Base-by-base conservation (phyloP, 2,797 vertebrate genomes). In the Oreortyx pictus region DNA sequence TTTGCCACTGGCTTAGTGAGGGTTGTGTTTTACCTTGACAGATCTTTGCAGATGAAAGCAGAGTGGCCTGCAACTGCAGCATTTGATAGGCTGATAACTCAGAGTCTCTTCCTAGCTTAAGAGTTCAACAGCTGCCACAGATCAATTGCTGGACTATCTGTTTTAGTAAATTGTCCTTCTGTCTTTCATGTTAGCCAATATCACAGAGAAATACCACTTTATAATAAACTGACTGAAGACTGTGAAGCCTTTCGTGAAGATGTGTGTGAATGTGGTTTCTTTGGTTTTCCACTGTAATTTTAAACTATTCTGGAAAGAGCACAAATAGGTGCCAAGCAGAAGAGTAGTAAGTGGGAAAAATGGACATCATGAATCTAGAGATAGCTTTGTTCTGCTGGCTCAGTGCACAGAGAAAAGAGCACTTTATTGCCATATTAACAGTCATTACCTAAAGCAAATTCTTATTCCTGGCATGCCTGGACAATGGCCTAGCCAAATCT, bases 101-200 rank as follows among this genome's bases (percentile, higher is more conserved):
- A 70, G 43, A 81, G n/a, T 56, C 15, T 89, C 77, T 79, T 86
- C 56, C 52, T 86, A 77, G 27, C 31, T 92, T 86, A 56, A 35
- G 24, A 76, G 31, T 73, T 89, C 62, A 96, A 66, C 65, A 89
- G 78, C 72, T 94, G 61, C 52, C 50, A 52, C 80, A 86, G 82
- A 86, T 92, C 61, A 89, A 44, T 50, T 82, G 61, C 75, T 92
- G 83, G 43, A 64, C 80, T 89, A 31, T 86, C 89, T 94, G 37
- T 85, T 95, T 93, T 89, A 76, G 71, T 71, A 88, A 93, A 83
- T 73, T 79, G 56, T 24, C 39, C 46, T 91, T 91, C 82, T 84
- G 74, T 82, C 86, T 94, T 60, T 86, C 43, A 11, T 78, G 39
- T 78, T 80, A 76, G 43, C 43, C 46, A 61, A 14, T 88, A 73